phyloP scores from a whole-genome alignment of 2,888 invertebrate genomes.

The Cristatella mucedo region DNA sequence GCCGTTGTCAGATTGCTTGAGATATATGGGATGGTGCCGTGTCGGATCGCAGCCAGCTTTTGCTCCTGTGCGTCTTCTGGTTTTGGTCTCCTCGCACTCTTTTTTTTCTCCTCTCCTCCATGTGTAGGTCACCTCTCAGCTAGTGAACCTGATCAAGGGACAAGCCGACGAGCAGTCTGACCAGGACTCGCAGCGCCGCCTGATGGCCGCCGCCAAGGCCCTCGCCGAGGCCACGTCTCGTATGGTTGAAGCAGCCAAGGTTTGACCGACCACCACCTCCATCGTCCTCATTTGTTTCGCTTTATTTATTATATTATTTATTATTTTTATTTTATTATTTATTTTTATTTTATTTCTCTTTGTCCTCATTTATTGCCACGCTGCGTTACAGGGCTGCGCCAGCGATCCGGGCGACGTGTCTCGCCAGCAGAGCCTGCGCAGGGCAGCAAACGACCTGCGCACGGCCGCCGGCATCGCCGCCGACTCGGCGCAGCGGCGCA shows the following conservation, averaged over 20 bases:
- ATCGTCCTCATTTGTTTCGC: not conserved
- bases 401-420: conserved; percentile 62
- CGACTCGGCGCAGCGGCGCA: conserved; percentile 58
- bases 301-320: conserved; percentile 1
- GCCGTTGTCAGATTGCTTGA: too few relatives aligned
- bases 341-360: not conserved
- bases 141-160: conserved; percentile 81
- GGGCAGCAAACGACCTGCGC: conserved; percentile 81
- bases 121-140: conserved; percentile 61
- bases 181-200: conserved; percentile 68
- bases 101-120: too few relatives aligned
- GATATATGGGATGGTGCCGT: too few relatives aligned
- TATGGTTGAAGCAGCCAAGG: conserved; percentile 85
- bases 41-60: too few relatives aligned
- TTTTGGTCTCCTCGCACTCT: too few relatives aligned
- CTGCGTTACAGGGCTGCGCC: conserved; percentile 53
- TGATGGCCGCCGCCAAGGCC: conserved; percentile 83
- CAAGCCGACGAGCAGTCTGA: conserved; percentile 77
- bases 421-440: conserved; percentile 64
- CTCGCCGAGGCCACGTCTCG: conserved; percentile 85
- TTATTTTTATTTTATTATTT: not conserved
- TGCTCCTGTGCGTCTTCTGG: too few relatives aligned
- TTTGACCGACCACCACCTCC: conserved; percentile 13
- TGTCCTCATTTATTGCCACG: not conserved
- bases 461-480: conserved; percentile 71